Conservation (phyloP, 1,140 invertebrate species). For the Aphis gossypii region DNA sequence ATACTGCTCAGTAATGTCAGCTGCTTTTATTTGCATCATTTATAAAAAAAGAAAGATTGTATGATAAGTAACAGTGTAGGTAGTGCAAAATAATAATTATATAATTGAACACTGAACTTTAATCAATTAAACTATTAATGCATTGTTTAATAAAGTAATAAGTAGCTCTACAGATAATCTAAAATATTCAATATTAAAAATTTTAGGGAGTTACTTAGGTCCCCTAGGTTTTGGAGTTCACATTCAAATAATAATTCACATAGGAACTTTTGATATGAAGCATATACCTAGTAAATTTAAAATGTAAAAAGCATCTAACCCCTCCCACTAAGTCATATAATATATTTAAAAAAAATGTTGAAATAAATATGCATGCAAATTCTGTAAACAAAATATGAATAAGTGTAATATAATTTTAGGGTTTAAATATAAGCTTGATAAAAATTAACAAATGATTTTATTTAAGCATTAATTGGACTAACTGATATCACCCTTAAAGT, state of each 20-base stretch:
- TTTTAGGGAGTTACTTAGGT: background rate
- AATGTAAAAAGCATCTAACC: background rate
- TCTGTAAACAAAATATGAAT: background rate
- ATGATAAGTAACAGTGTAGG: background rate
- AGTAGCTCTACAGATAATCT: no score
- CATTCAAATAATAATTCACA: background rate
- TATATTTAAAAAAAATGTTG: no score
- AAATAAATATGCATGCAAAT: no score
- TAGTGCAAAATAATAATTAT: background rate
- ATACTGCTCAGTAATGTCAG: conserved; percentile 29
- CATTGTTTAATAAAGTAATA: no score
- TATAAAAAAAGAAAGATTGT: background rate
- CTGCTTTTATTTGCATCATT: background rate
- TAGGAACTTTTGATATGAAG: background rate
- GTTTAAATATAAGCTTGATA: no score
- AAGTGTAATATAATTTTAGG: no score
- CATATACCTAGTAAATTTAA: background rate
- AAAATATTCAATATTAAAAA: background rate
- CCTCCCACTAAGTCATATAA: no score
- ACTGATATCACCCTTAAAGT: no score
- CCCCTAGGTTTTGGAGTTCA: background rate
- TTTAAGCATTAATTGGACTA: no score
- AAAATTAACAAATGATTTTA: no score
- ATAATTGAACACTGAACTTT: background rate
- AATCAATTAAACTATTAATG: background rate